Evolutionary conservation across 2,113 vertebrate species (phyloP).

Genomic region (Polypterus senegalus): DNA sequence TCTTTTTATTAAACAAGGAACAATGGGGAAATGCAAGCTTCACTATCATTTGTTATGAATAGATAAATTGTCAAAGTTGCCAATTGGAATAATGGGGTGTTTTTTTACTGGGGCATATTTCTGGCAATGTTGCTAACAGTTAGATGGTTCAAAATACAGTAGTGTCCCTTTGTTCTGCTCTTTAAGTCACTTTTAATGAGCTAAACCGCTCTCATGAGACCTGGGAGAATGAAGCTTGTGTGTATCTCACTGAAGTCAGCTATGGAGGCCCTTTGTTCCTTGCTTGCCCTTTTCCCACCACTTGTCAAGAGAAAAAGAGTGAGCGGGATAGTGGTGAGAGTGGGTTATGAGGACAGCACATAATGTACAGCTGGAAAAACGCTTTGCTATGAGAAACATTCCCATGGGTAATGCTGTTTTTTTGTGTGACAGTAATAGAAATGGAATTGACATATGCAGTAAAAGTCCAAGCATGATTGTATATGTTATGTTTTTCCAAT

Average conservation of each 20-base stretch:
- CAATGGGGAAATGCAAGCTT: background rate
- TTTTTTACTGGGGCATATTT: constrained; percentile 7
- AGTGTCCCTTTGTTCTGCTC: constrained; percentile 4
- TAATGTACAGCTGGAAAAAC: constrained; percentile 21
- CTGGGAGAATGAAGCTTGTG: constrained; percentile 1
- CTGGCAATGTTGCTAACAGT: constrained; percentile 4
- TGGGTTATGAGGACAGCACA: constrained; percentile 12
- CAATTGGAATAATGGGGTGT: background rate
- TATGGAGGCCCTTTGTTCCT: constrained; percentile 1
- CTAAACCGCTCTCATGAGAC: constrained; percentile 6
- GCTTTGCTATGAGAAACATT: constrained; percentile 23
- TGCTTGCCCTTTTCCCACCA: constrained; percentile 25
- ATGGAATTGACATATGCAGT: constrained; percentile 31
- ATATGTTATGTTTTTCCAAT: too few species aligned
- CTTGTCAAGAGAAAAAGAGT: constrained; percentile 7
- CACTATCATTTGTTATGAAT: constrained; percentile 11
- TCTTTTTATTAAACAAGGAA: constrained; percentile 4
- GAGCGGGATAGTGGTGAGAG: constrained; percentile 1
- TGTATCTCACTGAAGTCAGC: constrained; percentile 1
- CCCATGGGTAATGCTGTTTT: constrained; percentile 26
- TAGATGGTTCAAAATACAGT: constrained; percentile 9
- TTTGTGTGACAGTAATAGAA: constrained; percentile 21
- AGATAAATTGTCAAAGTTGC: constrained; percentile 5
- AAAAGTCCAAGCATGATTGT: constrained; percentile 4
- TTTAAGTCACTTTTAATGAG: constrained; percentile 1